Evolutionary conservation across 2,888 invertebrate species (phyloP).

Genomic region (Microdon myrmicae): DNA sequence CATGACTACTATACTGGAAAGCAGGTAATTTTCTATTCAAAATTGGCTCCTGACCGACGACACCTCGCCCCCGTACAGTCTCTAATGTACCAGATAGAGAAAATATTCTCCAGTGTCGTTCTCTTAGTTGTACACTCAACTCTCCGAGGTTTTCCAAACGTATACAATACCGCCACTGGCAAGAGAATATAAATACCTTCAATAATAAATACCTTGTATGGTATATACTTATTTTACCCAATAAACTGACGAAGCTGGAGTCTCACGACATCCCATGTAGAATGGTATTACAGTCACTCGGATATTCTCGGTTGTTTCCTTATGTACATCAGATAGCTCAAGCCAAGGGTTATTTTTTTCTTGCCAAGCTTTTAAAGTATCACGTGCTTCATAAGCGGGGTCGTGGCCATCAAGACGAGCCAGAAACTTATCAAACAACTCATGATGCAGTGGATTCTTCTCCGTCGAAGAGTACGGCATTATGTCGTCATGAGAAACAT

Average conservation of each 20-base stretch:
- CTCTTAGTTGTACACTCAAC: slow-evolving; percentile 89
- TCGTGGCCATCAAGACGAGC: slow-evolving; percentile 80
- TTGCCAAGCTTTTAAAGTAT: slow-evolving; percentile 94
- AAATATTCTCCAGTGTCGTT: slow-evolving; percentile 98
- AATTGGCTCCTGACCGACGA: slow-evolving; percentile 97
- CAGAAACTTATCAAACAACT: slow-evolving; percentile 95
- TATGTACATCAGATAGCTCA: slow-evolving; percentile 95
- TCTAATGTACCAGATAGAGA: slow-evolving; percentile 93
- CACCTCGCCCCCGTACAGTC: slow-evolving; percentile 90
- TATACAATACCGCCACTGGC: slow-evolving; percentile 96
- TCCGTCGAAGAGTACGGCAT: slow-evolving; percentile 93
- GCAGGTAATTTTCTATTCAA: slow-evolving; percentile 88
- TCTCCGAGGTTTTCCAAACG: slow-evolving; percentile 93
- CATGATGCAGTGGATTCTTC: slow-evolving; percentile 87
- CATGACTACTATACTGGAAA: slow-evolving; percentile 98
- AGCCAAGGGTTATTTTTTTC: slow-evolving; percentile 98
- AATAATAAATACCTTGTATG: too few relatives aligned
- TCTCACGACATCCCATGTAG: slow-evolving; percentile 95
- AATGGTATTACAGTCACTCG: slow-evolving; percentile 98
- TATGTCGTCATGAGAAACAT: slow-evolving; percentile 97
- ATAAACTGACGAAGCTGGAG: slow-evolving; percentile 90
- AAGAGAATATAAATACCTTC: slow-evolving; percentile 31
- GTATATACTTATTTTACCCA: too few relatives aligned
- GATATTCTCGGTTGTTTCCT: slow-evolving; percentile 91
- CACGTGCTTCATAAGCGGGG: slow-evolving; percentile 88